phyloP scores from a whole-genome alignment of 2,797 vertebrate species.

The Neomorphus geoffroyi region DNA sequence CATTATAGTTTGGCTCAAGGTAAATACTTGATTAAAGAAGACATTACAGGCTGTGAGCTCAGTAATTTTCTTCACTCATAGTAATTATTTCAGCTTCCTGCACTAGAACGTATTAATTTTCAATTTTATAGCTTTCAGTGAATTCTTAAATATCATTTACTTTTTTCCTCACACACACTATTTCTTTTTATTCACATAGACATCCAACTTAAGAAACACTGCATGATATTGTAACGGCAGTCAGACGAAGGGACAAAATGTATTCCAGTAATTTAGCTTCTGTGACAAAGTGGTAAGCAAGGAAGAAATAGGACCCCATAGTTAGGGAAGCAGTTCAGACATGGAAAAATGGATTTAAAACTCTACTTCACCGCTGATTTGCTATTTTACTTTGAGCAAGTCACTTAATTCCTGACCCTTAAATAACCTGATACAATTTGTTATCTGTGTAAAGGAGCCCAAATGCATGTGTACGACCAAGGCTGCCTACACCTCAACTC shows the following conservation, averaged over 20 bases:
- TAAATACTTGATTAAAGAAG: constrained; percentile 46
- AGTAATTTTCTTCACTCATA: constrained; percentile 49
- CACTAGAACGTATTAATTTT: constrained; percentile 15
- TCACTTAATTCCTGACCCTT: background rate
- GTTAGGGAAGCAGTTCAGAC: background rate
- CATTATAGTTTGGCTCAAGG: constrained; percentile 19
- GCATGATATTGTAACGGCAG: background rate
- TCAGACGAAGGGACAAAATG: background rate
- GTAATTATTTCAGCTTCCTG: constrained; percentile 25
- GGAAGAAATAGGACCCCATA: background rate
- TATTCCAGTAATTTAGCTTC: constrained; percentile 1
- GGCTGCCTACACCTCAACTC: background rate
- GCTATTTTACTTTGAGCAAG: background rate
- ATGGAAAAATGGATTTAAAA: background rate
- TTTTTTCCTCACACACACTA: background rate
- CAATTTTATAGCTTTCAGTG: constrained; percentile 25
- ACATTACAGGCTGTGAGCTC: background rate
- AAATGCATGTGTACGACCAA: background rate
- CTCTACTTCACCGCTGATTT: background rate
- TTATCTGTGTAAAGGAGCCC: background rate
- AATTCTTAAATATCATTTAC: constrained; percentile 43
- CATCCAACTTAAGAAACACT: constrained; percentile 13
- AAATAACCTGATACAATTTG: background rate
- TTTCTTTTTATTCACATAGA: constrained; percentile 6
- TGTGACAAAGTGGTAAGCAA: background rate